phyloP scores from a whole-genome alignment of 1,140 invertebrate genomes.

The Pemphigus obesinymphae region DNA sequence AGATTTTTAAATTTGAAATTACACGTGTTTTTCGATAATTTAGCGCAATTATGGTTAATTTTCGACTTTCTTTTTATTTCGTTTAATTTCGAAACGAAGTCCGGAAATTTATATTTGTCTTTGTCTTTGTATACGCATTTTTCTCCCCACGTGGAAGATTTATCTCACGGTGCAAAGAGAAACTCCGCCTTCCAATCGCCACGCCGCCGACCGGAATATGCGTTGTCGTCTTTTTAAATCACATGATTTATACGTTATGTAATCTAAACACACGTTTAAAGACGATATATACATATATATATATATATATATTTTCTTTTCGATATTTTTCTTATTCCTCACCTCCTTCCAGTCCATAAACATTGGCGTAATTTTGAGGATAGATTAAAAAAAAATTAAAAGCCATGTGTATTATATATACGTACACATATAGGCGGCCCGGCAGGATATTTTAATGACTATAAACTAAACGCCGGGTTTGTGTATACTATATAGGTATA shows the following conservation, averaged over 20 bases:
- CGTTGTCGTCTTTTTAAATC: slow-evolving; percentile 25
- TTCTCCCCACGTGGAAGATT: background rate
- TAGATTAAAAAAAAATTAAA: slow-evolving; percentile 30
- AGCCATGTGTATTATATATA: background rate
- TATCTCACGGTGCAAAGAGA: background rate
- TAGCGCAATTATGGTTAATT: too few relatives aligned
- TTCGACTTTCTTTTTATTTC: background rate
- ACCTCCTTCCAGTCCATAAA: background rate
- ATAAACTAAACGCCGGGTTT: slow-evolving; percentile 32
- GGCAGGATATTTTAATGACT: slow-evolving; percentile 35
- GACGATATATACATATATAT: background rate
- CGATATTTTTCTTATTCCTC: slow-evolving; percentile 3
- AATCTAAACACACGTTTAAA: slow-evolving; percentile 29
- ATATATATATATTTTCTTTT: background rate
- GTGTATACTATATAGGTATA: too few relatives aligned
- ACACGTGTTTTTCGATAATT: background rate
- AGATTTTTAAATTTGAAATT: background rate
- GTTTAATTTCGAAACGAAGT: background rate
- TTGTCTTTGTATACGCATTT: background rate
- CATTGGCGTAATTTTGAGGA: slow-evolving; percentile 26
- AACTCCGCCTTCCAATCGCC: background rate
- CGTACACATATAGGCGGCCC: background rate
- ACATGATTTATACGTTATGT: slow-evolving; percentile 32
- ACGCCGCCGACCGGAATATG: background rate
- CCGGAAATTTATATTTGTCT: slow-evolving; percentile 7